Evolutionary conservation across 2,797 vertebrate species (phyloP).

Genomic region (Chrosomus eos): DNA sequence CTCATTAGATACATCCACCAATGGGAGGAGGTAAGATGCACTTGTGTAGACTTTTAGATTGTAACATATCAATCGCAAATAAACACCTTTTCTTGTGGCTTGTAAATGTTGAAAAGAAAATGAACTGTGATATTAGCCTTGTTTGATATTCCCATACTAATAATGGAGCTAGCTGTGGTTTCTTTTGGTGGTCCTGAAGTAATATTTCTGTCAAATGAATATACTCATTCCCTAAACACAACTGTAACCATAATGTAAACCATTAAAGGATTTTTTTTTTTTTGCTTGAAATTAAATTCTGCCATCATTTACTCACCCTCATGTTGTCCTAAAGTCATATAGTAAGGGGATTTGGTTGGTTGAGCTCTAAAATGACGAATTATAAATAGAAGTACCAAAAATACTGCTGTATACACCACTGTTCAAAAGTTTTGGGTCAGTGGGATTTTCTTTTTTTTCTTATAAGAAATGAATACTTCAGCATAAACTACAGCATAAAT

Average conservation of each 20-base stretch:
- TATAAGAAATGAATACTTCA: background rate
- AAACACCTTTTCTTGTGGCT: background rate
- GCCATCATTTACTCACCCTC: background rate
- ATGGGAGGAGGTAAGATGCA: slow-evolving; percentile 93
- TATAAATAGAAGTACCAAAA: background rate
- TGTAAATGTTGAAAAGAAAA: slow-evolving; percentile 1
- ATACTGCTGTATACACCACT: background rate
- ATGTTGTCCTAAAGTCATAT: background rate
- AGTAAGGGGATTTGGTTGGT: no score
- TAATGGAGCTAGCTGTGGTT: background rate
- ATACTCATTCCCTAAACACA: background rate
- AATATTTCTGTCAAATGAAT: slow-evolving; percentile 11
- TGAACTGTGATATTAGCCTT: background rate
- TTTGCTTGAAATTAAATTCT: background rate
- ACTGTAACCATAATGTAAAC: background rate
- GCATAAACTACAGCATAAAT: background rate
- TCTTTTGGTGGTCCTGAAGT: slow-evolving; percentile 10
- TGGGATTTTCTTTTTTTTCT: background rate
- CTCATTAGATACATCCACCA: slow-evolving; percentile 99
- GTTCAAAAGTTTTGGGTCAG: background rate
- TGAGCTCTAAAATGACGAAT: background rate
- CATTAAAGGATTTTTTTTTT: background rate
- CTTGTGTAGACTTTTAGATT: background rate
- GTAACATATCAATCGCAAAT: background rate
- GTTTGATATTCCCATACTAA: slow-evolving; percentile 6